A percentile compares a stretch with the other conserved stretches of the same genome.
Evolutionary conservation across 92 coral and sea anemone genomes (phyloP).

Genomic region (Pocillopora grandis): DNA sequence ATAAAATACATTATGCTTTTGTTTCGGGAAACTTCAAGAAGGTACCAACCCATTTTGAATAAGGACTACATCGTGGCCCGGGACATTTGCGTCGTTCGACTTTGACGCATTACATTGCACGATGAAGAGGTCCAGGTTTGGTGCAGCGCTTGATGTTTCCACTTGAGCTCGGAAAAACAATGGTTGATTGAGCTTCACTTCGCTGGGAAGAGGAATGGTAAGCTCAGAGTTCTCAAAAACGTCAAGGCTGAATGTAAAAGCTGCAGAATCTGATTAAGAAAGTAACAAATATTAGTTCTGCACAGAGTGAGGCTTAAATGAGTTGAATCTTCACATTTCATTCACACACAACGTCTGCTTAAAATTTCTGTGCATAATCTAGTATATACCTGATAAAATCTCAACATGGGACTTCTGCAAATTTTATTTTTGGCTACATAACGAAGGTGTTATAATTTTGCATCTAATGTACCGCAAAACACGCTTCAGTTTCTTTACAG

Average conservation of each 20-base stretch:
- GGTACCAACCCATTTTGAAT: conserved; percentile 1
- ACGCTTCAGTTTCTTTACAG: neutral
- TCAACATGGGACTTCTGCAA: too few species aligned
- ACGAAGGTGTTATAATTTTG: too few species aligned
- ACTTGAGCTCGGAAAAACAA: neutral
- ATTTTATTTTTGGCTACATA: too few species aligned
- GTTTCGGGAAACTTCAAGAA: too few species aligned
- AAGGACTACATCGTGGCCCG: neutral
- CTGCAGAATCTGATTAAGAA: neutral
- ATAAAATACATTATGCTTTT: too few species aligned
- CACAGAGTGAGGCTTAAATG: too few species aligned
- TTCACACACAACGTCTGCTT: neutral
- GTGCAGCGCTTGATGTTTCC: neutral
- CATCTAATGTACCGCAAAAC: neutral
- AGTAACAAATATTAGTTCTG: neutral
- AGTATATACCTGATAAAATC: too few species aligned
- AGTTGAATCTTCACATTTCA: neutral
- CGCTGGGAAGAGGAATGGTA: neutral
- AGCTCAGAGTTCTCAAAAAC: neutral
- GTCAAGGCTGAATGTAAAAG: neutral
- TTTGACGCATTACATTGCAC: neutral
- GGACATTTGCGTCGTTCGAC: neutral
- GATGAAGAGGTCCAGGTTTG: conserved; percentile 7
- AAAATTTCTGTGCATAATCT: too few species aligned
- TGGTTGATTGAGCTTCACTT: neutral